These are phyloP conservation scores for Acanthornis magna DNA, from an alignment of 2,797 vertebrate genomes.

Conservation along the genomic window DNA sequence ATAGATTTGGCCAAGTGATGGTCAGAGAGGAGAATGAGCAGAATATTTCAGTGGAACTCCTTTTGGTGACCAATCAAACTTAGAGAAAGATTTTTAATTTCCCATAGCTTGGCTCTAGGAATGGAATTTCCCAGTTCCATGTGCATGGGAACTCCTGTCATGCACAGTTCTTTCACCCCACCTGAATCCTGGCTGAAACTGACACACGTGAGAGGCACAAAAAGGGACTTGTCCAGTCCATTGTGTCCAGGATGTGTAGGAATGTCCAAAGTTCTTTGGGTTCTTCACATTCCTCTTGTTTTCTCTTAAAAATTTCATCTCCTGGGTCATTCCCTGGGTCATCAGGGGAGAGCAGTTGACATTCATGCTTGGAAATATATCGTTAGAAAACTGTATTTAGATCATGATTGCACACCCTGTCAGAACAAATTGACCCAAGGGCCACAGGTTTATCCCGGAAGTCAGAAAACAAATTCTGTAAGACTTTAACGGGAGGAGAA, in stretches of 20 bases:
- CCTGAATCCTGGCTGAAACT: not conserved
- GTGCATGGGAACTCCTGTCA: not conserved
- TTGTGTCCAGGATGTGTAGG: not conserved
- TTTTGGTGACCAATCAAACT: not conserved
- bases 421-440: not conserved
- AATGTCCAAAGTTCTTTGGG: not conserved
- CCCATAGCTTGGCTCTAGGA: accelerated
- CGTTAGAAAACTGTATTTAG: not conserved
- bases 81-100: not conserved
- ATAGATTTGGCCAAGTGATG: not conserved
- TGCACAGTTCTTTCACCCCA: not conserved
- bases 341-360: not conserved
- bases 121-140: accelerated
- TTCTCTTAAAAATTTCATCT: not conserved
- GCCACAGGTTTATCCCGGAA: not conserved
- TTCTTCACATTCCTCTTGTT: not conserved
- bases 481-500: not conserved
- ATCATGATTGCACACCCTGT: not conserved
- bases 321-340: not conserved
- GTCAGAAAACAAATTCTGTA: not conserved
- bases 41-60: not conserved
- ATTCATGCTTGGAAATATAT: not conserved
- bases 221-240: not conserved
- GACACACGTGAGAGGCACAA: not conserved
- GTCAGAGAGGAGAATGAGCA: not conserved